phyloP scores from a whole-genome alignment of 1,140 invertebrate species.

The Adoxophyes honmai region DNA sequence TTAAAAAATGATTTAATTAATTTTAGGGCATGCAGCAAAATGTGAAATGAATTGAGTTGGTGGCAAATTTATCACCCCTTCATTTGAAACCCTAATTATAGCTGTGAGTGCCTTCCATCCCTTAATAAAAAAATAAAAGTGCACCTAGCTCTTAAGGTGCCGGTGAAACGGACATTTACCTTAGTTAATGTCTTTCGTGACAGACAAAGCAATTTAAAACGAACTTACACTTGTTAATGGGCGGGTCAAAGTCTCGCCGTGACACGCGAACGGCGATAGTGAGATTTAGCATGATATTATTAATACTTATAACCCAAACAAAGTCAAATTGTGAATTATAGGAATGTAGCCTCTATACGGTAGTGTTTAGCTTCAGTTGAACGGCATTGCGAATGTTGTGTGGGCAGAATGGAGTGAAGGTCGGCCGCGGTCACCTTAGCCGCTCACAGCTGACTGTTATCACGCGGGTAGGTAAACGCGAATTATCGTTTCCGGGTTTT shows the following conservation, averaged over 20 bases:
- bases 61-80: no score
- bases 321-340: background rate
- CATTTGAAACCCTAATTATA: no score
- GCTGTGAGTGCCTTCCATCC: no score
- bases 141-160: no score
- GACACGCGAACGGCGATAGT: slow-evolving; percentile 10
- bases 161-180: no score
- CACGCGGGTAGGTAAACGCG: background rate
- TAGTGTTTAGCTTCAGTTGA: background rate
- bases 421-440: slow-evolving; percentile 34
- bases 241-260: background rate
- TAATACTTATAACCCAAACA: background rate
- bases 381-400: background rate
- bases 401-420: slow-evolving; percentile 18
- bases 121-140: no score
- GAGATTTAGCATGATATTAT: slow-evolving; percentile 10
- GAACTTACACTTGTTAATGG: background rate
- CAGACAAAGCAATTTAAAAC: no score
- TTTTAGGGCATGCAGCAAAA: no score
- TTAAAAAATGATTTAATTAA: no score
- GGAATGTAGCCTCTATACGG: background rate
- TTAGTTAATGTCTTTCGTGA: no score
- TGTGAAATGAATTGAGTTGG: no score
- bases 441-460: slow-evolving; percentile 29
- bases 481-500: background rate